These are phyloP conservation scores for Lipotes vexillifer DNA, from an alignment of 2,113 vertebrate species.

Conservation along the genomic window DNA sequence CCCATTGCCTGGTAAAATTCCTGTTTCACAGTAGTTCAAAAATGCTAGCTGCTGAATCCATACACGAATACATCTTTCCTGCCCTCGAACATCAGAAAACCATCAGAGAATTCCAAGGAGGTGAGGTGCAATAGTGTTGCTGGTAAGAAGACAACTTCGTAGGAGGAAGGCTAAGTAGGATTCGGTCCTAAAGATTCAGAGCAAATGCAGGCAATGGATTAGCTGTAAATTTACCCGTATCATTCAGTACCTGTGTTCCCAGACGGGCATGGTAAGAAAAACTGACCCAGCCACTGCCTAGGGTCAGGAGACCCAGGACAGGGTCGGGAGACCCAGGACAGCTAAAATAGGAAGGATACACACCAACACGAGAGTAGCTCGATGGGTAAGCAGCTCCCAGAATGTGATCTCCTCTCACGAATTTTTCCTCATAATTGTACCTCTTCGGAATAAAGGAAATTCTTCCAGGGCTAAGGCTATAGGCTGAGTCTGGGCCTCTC, in stretches of 20 bases:
- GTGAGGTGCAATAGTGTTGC: background rate
- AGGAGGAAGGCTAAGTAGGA: background rate
- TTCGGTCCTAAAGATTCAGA: background rate
- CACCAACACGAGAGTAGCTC: background rate
- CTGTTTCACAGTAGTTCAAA: background rate
- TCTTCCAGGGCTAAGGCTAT: background rate
- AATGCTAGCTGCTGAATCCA: background rate
- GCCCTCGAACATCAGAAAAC: background rate
- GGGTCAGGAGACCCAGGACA: background rate
- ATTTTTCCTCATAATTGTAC: background rate
- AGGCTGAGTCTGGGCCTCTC: background rate
- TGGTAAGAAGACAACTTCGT: background rate
- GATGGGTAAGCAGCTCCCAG: background rate
- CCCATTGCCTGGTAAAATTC: background rate
- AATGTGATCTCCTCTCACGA: background rate
- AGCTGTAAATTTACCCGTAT: background rate
- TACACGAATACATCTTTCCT: background rate
- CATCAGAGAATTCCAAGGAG: background rate
- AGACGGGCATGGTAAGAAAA: background rate
- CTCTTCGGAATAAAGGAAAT: background rate
- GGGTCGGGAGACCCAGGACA: too few relatives aligned
- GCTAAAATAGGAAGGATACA: background rate
- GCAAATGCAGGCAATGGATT: background rate
- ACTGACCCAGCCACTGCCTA: background rate
- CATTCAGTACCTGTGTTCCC: too few relatives aligned